Percentiles rank a stretch among this genome's conserved stretches.
Conservation (phyloP, 2,797 vertebrate species). For the Onychomys leucogaster region DNA sequence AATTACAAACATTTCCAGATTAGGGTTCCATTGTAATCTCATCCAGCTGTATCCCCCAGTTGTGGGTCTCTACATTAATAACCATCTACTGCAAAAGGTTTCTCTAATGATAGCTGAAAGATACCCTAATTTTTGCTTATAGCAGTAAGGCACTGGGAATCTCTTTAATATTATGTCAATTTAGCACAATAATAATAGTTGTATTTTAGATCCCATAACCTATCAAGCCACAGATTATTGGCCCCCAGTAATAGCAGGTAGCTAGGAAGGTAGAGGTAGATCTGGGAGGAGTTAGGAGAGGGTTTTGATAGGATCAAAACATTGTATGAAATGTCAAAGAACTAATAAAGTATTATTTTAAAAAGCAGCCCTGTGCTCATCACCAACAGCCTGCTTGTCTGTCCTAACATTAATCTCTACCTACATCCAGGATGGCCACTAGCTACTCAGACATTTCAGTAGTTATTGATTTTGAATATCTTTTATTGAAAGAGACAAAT, state of each 20-base stretch:
- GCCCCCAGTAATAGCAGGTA: neutral
- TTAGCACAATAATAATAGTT: neutral
- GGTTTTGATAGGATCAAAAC: neutral
- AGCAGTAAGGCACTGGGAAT: neutral
- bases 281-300: no score
- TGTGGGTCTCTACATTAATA: neutral
- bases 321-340: neutral
- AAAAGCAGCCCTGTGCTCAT: neutral
- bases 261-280: neutral
- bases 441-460: neutral
- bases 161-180: neutral
- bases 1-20: neutral
- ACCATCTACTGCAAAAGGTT: neutral
- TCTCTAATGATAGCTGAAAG: neutral
- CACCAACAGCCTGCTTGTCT: neutral
- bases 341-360: neutral
- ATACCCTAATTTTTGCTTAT: no score
- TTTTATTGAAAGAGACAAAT: slow-evolving; percentile 27
- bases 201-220: neutral
- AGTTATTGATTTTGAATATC: neutral
- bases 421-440: neutral
- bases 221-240: neutral
- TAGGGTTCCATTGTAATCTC: neutral
- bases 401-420: neutral
- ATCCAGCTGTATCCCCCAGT: rapidly evolving